Evolutionary conservation across 2,113 vertebrate species (phyloP).

Genomic region (Sylvietta virens): DNA sequence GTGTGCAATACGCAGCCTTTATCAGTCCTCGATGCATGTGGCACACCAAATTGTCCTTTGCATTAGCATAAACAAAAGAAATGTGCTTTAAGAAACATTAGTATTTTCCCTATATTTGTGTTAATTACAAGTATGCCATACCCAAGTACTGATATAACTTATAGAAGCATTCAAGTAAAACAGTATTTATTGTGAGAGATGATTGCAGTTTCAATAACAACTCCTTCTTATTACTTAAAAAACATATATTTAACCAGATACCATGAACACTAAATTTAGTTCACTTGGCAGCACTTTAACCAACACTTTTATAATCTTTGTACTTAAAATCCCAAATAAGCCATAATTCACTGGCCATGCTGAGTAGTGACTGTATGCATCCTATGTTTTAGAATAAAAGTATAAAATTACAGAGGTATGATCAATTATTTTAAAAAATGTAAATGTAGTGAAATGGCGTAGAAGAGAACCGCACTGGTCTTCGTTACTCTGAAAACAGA

Average conservation of each 20-base stretch:
- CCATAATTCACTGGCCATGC: conserved; percentile 66
- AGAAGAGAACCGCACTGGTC: conserved; percentile 22
- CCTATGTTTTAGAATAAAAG: conserved; percentile 66
- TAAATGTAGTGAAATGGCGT: conserved; percentile 33
- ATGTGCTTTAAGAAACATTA: background rate
- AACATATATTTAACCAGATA: conserved; percentile 69
- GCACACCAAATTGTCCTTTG: background rate
- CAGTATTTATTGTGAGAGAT: conserved; percentile 67
- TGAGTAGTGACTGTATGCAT: conserved; percentile 50
- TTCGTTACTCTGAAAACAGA: conserved; percentile 47
- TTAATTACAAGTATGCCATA: conserved; percentile 55
- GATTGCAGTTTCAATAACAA: conserved; percentile 68
- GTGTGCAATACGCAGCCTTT: background rate
- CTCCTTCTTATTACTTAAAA: conserved; percentile 68
- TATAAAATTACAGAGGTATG: conserved; percentile 65
- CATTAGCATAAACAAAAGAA: conserved; percentile 46
- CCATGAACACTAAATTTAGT: conserved; percentile 68
- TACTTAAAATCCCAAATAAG: conserved; percentile 69
- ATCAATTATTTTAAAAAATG: conserved; percentile 64
- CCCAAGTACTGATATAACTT: conserved; percentile 49
- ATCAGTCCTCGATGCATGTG: background rate
- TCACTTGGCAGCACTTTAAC: conserved; percentile 65
- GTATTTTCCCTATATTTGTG: conserved; percentile 28
- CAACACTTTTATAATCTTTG: conserved; percentile 57
- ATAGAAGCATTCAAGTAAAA: conserved; percentile 60